Conservation (phyloP, 2,888 invertebrate genomes). For the Drosophila anomelani region DNA sequence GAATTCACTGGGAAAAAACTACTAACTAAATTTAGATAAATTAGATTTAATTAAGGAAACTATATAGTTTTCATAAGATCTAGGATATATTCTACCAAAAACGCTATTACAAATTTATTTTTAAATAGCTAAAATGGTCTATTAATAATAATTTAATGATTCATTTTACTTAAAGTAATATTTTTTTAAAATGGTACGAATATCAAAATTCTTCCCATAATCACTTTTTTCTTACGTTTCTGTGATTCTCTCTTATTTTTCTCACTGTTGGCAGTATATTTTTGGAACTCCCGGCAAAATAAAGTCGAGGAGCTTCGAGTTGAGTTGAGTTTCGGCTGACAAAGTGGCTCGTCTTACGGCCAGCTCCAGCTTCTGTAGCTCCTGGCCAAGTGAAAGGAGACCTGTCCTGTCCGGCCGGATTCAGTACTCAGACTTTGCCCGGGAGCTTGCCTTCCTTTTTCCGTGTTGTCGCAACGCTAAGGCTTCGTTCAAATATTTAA, state of each 20-base stretch:
- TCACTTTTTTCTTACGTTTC: no score
- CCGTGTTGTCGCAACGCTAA: slow-evolving; percentile 30
- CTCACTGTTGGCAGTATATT: slow-evolving; percentile 50
- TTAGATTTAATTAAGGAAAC: neutral
- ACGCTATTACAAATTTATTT: no score
- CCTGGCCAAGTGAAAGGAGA: slow-evolving; percentile 47
- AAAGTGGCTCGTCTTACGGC: slow-evolving; percentile 69
- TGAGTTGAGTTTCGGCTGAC: slow-evolving; percentile 62
- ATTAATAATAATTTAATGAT: no score
- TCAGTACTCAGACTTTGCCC: slow-evolving; percentile 51
- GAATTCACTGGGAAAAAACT: neutral
- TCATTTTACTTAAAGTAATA: no score
- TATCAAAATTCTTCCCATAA: no score
- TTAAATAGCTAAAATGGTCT: no score
- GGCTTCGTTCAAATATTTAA: slow-evolving; percentile 73
- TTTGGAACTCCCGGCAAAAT: slow-evolving; percentile 36
- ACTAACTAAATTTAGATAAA: neutral
- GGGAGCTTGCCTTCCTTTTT: slow-evolving; percentile 1
- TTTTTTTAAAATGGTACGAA: no score
- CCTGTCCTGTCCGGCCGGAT: slow-evolving; percentile 43
- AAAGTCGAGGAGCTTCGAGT: slow-evolving; percentile 55
- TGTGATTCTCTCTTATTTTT: no score
- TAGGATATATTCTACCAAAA: no score
- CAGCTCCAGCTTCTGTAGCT: slow-evolving; percentile 47
- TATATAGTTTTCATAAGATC: no score